Evolutionary conservation across 2,113 vertebrate species (phyloP).

Genomic region (Sigmodon hispidus): DNA sequence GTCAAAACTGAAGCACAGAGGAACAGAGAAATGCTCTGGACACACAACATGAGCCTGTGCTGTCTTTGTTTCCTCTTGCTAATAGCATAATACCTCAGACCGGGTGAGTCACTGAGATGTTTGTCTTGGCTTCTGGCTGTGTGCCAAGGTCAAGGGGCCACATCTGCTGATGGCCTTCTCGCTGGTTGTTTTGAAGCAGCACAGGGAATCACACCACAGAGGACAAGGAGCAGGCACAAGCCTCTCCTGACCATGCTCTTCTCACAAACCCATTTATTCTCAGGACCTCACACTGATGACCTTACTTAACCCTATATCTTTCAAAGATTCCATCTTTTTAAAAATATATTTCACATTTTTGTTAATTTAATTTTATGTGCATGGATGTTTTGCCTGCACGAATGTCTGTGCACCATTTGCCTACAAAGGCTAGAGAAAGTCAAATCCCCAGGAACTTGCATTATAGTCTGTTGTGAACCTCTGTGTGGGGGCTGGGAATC

Average conservation of each 20-base stretch:
- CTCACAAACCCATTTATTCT: not conserved
- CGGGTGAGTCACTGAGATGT: not conserved
- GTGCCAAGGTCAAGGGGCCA: not conserved
- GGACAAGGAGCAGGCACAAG: rapidly evolving
- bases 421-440: not conserved
- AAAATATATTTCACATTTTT: not conserved
- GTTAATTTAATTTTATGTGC: not conserved
- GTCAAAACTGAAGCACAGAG: not conserved
- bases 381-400: not conserved
- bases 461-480: not conserved
- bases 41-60: not conserved
- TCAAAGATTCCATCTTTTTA: not conserved
- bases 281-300: not conserved
- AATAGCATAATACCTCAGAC: not conserved
- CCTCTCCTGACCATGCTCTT: too few relatives aligned
- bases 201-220: not conserved
- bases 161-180: not conserved
- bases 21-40: not conserved
- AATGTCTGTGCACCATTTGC: not conserved
- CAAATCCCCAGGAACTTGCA: not conserved
- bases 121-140: not conserved
- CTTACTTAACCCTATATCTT: not conserved
- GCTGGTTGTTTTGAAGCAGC: not conserved
- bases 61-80: not conserved
- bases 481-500: not conserved